A percentile compares a stretch with the other conserved stretches of the same genome.
These are phyloP conservation scores for Rhimphoctona megacephalus DNA, from an alignment of 2,888 invertebrate species.

Conservation along the genomic window DNA sequence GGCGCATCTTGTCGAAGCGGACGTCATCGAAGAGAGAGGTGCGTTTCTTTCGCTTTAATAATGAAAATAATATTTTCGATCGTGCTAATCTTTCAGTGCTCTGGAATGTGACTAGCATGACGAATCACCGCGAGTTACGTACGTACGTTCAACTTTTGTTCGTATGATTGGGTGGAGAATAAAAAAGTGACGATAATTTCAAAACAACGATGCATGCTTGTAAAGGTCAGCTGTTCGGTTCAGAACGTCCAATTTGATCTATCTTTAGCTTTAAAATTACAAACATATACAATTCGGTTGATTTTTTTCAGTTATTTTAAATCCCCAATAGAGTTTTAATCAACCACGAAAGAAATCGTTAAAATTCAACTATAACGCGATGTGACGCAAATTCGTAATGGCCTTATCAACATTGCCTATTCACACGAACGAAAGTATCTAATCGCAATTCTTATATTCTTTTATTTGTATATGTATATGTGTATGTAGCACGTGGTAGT, in stretches of 20 bases:
- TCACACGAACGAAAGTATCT: not conserved
- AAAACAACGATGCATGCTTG: not conserved
- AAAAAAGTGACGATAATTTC: not conserved
- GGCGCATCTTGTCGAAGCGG: slow-evolving; percentile 71
- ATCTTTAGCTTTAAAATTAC: not conserved
- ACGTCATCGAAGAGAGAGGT: slow-evolving; percentile 83
- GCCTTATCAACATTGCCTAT: slow-evolving; percentile 22
- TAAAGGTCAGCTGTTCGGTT: no score
- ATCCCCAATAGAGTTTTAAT: not conserved
- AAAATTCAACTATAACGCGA: not conserved
- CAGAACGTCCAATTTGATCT: not conserved
- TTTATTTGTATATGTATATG: not conserved
- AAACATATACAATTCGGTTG: not conserved
- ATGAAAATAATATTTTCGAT: not conserved
- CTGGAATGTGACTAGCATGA: not conserved
- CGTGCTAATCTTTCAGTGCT: not conserved
- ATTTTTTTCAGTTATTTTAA: not conserved
- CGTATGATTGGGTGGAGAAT: no score
- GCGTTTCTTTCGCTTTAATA: slow-evolving; percentile 27
- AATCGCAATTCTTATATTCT: slow-evolving; percentile 20
- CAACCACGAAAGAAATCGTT: not conserved
- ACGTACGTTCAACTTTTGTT: not conserved
- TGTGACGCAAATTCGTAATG: not conserved
- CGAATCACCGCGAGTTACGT: slow-evolving; percentile 22
- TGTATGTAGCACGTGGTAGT: not conserved